Percentiles rank a stretch among this genome's conserved stretches.
Evolutionary conservation across 2,113 vertebrate species (phyloP).

Genomic region (Regulus satrapa): DNA sequence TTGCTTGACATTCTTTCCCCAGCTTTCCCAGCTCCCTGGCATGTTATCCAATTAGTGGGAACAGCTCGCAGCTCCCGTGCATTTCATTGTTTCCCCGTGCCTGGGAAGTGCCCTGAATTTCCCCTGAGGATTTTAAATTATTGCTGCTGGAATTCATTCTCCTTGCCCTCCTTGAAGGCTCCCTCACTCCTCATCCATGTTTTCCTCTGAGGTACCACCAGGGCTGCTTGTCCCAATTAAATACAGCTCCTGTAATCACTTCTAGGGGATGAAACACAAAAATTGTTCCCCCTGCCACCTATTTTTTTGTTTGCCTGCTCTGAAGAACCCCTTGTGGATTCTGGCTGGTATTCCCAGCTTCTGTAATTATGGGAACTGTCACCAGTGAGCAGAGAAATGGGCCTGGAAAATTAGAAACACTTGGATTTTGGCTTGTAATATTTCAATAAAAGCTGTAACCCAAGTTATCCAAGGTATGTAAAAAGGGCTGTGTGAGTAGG

Average conservation of each 20-base stretch:
- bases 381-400: not conserved
- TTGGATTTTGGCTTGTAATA: not conserved
- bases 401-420: not conserved
- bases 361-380: not conserved
- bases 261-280: not conserved
- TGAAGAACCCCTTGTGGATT: not conserved
- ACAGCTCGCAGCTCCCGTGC: not conserved
- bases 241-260: not conserved
- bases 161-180: not conserved
- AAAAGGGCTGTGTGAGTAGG: not conserved
- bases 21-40: not conserved
- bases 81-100: not conserved
- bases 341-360: not conserved
- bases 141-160: not conserved
- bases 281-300: not conserved
- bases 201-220: not conserved
- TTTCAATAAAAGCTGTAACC: not conserved
- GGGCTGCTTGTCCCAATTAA: not conserved
- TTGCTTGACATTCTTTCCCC: not conserved
- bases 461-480: not conserved
- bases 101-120: not conserved
- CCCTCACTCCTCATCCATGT: not conserved
- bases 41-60: conserved; percentile 21
- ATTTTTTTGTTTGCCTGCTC: not conserved
- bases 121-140: not conserved